Base-by-base conservation (phyloP, 2,797 vertebrate species). In the Lateolabrax maculatus region DNA sequence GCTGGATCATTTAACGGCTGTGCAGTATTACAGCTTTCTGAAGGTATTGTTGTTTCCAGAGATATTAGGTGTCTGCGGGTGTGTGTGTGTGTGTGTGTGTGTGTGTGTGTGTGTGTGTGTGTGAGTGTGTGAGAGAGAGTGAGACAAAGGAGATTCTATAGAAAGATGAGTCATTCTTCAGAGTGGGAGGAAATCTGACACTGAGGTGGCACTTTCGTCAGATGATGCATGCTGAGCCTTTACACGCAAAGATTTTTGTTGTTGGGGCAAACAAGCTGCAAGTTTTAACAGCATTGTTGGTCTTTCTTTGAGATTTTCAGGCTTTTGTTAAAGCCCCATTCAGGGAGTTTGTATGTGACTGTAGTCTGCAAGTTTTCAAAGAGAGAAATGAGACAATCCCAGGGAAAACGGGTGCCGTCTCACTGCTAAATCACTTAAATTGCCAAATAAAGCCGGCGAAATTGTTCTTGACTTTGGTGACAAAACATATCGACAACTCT, bases 101-200 rank as follows among this genome's bases (percentile, higher is more conserved):
- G 31, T 34, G 31, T 34, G 31, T 34, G 31, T 34, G 31, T 34
- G 31, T 34, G 31, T 34, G 31, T 34, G 31, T 34, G 31, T 34
- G 31, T 34, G 31, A 4, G 31, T 34, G 31, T 34, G 31, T 34
- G 31, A 4, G 31, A 4, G 31, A 4, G 31, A 4, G 31, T 34
- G 31, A n/a, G n/a, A n/a, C n/a, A n/a, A n/a, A 46, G 73, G 44
- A 36, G 43, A 2, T 74, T 77, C 61, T 67, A 27, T 41, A 36
- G 71, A 85, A 76, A 75, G 55, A 69, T 80, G 84, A 89, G 84
- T 88, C 83, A 62, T 46, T 71, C n/a, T 6, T 65, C 53, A 39
- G 41, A 55, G 61, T n/a, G 56, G 79, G 68, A 75, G 49, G 81
- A 77, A 84, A 90, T 29, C 31, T 83, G 81, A 90, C 21, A 56